Evolutionary conservation across 1,140 invertebrate species (phyloP).

Genomic region (Nylanderia fulva): DNA sequence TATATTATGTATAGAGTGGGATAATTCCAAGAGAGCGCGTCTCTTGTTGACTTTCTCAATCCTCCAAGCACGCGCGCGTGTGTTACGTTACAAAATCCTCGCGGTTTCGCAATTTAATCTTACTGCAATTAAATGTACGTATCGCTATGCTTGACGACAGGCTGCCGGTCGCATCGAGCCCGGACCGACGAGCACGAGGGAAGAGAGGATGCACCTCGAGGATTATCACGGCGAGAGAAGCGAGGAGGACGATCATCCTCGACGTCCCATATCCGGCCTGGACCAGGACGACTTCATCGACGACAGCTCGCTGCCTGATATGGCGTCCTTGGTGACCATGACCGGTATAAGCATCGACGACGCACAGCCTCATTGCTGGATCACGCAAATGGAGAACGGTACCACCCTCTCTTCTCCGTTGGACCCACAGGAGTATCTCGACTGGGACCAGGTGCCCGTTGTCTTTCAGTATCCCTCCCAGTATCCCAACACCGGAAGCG

Average conservation of each 20-base stretch:
- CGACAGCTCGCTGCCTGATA: slow-evolving; percentile 9
- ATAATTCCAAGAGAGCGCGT: slow-evolving; percentile 3
- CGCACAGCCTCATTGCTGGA: slow-evolving; percentile 66
- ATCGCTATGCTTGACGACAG: slow-evolving; percentile 55
- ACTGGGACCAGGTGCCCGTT: slow-evolving; percentile 79
- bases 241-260: slow-evolving; percentile 60
- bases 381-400: slow-evolving; percentile 53
- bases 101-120: slow-evolving; percentile 40
- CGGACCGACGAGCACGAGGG: slow-evolving; percentile 36
- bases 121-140: slow-evolving; percentile 16
- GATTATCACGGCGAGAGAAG: slow-evolving; percentile 61
- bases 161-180: slow-evolving; percentile 44
- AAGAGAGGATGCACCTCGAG: slow-evolving; percentile 68
- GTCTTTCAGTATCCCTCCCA: slow-evolving; percentile 78
- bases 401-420: slow-evolving; percentile 56
- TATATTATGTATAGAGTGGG: neutral
- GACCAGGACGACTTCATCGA: slow-evolving; percentile 57
- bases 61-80: neutral
- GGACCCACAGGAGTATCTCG: slow-evolving; percentile 69
- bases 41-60: slow-evolving; percentile 24
- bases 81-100: slow-evolving; percentile 39
- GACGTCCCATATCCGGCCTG: slow-evolving; percentile 12
- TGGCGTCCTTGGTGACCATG: slow-evolving; percentile 35
- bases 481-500: slow-evolving; percentile 44
- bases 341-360: slow-evolving; percentile 32